phyloP scores from a whole-genome alignment of 1,140 invertebrate genomes.

The Listronotus oregonensis region DNA sequence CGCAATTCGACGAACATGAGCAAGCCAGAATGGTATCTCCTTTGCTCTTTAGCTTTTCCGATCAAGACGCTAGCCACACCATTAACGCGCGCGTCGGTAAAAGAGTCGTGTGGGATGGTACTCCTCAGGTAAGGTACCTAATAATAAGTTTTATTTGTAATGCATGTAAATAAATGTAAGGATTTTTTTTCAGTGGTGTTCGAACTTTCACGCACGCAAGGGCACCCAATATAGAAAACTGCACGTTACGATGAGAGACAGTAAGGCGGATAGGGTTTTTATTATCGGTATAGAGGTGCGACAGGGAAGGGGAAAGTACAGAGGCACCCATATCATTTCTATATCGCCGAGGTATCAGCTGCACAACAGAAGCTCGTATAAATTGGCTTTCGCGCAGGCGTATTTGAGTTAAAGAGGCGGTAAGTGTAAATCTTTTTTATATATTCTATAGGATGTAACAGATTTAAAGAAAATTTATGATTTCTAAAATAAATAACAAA shows the following conservation, averaged over 20 bases:
- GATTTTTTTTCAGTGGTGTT: constrained; percentile 47
- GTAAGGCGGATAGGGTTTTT: constrained; percentile 72
- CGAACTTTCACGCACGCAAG: constrained; percentile 68
- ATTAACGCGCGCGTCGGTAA: constrained; percentile 74
- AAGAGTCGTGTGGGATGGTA: constrained; percentile 66
- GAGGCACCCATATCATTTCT: constrained; percentile 89
- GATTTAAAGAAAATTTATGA: too few relatives aligned
- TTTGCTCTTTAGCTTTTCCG: constrained; percentile 92
- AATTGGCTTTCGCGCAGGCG: constrained; percentile 86
- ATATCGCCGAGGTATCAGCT: constrained; percentile 91
- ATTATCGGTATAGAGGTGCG: constrained; percentile 87
- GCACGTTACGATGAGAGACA: constrained; percentile 65
- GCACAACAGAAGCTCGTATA: constrained; percentile 85
- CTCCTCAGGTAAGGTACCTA: constrained; percentile 58
- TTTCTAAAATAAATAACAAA: too few relatives aligned
- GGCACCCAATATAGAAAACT: constrained; percentile 67
- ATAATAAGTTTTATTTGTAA: too few relatives aligned
- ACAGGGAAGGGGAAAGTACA: constrained; percentile 83
- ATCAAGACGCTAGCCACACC: constrained; percentile 77
- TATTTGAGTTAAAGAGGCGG: constrained; percentile 59
- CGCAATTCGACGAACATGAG: constrained; percentile 95
- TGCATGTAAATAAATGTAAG: too few relatives aligned
- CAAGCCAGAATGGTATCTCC: constrained; percentile 88
- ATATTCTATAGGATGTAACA: too few relatives aligned
- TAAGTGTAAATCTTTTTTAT: constrained; percentile 46